Evolutionary conservation across 2,888 invertebrate genomes (phyloP), one percentile per base, ranked within the genome.

Genomic region (Choreutis nemorana): DNA sequence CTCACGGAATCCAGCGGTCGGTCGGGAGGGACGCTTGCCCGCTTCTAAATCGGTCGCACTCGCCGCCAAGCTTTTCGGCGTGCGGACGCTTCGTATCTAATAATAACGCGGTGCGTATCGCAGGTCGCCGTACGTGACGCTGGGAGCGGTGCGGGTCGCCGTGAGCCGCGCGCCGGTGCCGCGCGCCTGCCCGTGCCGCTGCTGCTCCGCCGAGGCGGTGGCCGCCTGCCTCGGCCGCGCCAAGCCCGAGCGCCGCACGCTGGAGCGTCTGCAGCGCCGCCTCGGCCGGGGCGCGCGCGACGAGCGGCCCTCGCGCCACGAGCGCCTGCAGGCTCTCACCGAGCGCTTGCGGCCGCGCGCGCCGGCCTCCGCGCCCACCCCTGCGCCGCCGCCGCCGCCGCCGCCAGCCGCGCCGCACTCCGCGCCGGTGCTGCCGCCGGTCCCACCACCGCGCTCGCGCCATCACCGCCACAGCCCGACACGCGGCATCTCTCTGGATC

Each of bases 251-350:
- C 68, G 72, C 70, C 85, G 86, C 84, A 87, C 87, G 64, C 87
- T 90, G 87, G 91, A 91, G 81, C 89, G 90, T 49, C 81, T 90
- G 71, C 89, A 89, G 61, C 88, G 87, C 70, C 87, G 89, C 64
- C 86, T 88, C 81, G 87, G 84, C 62, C 71, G 72, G 63, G 68
- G 71, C 60, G 58, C 68, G 54, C 66, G 72, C 57, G 68, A 72
- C 65, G 72, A 73, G 61, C 68, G 71, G 62, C 70, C 71, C 64
- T 61, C 64, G 62, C 71, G 77, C 55, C 71, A 85, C 55, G 87
- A 87, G 55, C 87, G 87, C 63, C 85, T 90, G 40, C 89, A 89
- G 64, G 90, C 91, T 61, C 81, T 92, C 52, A 91, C 91, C 31
- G 90, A 91, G 64, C 83, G 89, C 40, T 81, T 92, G 37, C 87